phyloP scores from a whole-genome alignment of 2,888 invertebrate species.

The Esperia sulphurella region DNA sequence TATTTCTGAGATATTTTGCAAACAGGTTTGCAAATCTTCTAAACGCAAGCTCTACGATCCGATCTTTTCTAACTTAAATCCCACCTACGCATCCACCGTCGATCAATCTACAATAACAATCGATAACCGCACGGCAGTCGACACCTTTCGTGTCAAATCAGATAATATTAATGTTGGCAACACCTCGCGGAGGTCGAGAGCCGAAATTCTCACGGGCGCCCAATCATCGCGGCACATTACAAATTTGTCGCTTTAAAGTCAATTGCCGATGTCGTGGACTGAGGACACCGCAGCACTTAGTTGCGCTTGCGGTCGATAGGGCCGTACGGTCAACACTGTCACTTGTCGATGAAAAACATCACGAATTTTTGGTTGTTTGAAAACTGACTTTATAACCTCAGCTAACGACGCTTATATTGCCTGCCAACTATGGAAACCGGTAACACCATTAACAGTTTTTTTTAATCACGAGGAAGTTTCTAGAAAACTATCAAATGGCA shows the following conservation, averaged over 20 bases:
- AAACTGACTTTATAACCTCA: too few species aligned
- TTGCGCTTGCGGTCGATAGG: slow-evolving; percentile 9
- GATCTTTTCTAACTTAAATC: slow-evolving; percentile 25
- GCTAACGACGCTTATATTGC: too few species aligned
- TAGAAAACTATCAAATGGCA: too few species aligned
- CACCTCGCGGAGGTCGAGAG: slow-evolving; percentile 50
- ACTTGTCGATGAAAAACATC: not conserved
- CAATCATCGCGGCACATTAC: slow-evolving; percentile 41
- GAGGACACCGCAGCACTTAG: slow-evolving; percentile 15
- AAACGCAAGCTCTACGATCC: not conserved
- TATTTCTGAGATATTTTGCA: too few species aligned
- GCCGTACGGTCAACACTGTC: not conserved
- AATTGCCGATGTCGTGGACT: slow-evolving; percentile 17
- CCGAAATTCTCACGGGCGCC: slow-evolving; percentile 60
- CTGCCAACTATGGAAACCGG: too few species aligned
- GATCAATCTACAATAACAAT: slow-evolving; percentile 58
- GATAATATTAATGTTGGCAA: slow-evolving; percentile 55
- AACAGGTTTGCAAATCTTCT: too few species aligned
- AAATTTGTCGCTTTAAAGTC: slow-evolving; percentile 60
- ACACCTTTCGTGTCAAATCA: slow-evolving; percentile 59
- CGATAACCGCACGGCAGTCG: slow-evolving; percentile 45
- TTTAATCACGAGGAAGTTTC: too few species aligned
- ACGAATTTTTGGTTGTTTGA: too few species aligned
- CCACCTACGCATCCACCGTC: slow-evolving; percentile 28
- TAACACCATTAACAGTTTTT: too few species aligned